Evolutionary conservation across 2,797 vertebrate species (phyloP), one percentile per base, ranked within the genome.

Genomic region (Steatocranus sp.): DNA sequence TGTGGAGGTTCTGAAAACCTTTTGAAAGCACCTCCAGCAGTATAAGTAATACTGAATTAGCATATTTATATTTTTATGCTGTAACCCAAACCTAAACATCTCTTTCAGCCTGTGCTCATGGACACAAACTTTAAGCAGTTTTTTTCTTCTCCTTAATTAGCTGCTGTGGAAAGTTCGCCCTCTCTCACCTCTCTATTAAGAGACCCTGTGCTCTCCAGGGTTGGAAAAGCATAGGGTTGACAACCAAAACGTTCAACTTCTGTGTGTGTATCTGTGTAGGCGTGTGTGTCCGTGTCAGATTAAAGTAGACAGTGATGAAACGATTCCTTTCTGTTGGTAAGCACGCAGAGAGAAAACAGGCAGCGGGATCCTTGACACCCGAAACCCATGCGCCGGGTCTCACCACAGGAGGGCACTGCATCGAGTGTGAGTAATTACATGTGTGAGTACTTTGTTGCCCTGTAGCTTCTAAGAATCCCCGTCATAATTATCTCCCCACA

Each of bases 291-390:
- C 8, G 5, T 15, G 41, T 73, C 66, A 80, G 86, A 93, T 92
- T 91, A 90, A 91, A 91, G 84, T 41, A 89, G 90, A 87, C 88
- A 76, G 17, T 92, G 93, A 95, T 93, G 86, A 92, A 95, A 90
- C 30, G 79, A 79, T 85, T 84, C 73, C 51, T 75, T 76, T 88
- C 90, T 88, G 75, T 90, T 85, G 81, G 83, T 83, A 79, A 86
- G 90, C 84, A 82, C 14, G 23, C 78, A 18, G 82, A 85, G 83
- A 89, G 32, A 88, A 92, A 90, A 86, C 84, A 87, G 82, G 81
- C 90, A 91, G 89, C 32, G 18, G 81, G 87, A 82, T 75, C 82
- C 87, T 87, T 87, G 92, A 92, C 93, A 92, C 86, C 86, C 46
- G 14, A 88, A 89, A 90, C 91, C 87, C 76, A 73, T 49, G 77